phyloP scores from a whole-genome alignment of 2,797 vertebrate species.

The Rousettus madagascariensis region DNA sequence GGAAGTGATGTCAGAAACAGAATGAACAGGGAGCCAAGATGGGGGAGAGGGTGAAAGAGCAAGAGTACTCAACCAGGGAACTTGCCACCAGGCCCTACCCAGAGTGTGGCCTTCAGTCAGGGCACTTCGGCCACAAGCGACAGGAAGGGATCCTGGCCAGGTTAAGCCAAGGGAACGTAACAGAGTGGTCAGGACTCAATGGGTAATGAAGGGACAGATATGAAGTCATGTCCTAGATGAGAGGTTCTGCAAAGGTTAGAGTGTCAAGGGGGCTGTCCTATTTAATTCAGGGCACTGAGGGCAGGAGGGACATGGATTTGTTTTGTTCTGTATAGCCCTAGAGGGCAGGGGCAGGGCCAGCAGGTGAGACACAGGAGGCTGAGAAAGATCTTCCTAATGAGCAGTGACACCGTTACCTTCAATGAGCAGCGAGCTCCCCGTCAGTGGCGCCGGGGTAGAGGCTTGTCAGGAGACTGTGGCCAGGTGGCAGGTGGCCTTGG shows the following conservation, averaged over 20 bases:
- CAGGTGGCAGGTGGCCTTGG: neutral
- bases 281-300: neutral
- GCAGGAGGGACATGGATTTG: neutral
- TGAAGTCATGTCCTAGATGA: neutral
- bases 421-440: neutral
- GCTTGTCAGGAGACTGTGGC: neutral
- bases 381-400: neutral
- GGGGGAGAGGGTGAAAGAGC: neutral
- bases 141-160: neutral
- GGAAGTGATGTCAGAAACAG: slow-evolving; percentile 61
- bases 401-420: neutral
- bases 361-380: neutral
- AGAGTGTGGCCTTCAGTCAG: neutral
- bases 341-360: neutral
- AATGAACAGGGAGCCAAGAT: neutral
- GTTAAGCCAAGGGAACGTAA: neutral
- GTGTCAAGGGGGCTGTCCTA: neutral
- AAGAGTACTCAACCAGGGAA: neutral
- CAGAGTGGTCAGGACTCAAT: neutral
- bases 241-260: neutral
- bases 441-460: neutral
- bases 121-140: neutral
- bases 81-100: neutral
- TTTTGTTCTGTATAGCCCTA: neutral
- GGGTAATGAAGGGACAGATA: neutral